Base-by-base conservation (phyloP, 2,797 vertebrate genomes). In the Nyctalus aviator region DNA sequence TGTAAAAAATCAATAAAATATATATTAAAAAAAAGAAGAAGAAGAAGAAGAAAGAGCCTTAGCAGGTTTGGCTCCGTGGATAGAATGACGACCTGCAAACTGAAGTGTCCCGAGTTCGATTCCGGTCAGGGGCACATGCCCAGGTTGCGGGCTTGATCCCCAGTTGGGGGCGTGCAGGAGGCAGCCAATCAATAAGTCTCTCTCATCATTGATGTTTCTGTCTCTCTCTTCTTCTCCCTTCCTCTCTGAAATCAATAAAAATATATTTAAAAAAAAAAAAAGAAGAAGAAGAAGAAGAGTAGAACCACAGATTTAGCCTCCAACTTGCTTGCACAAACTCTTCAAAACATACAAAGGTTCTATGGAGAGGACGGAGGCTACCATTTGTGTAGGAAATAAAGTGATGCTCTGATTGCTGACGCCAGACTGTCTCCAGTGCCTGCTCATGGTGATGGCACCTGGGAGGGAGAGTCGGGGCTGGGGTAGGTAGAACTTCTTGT, bases 381-480 rank as follows among this genome's bases (percentile, higher is more conserved):
- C 62, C 15, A 0, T 75, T 30, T 37, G 37, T 21, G 11, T 9
- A 55, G 73, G 84, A 92, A 88, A 48, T 76, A 46, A 71, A 95
- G 17, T 23, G 15, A 27, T 0, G 0, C 1, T 2, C 5, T 0
- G 21, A 20, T 6, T 11, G 27, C 27, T 0, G 8, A 35, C 1
- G 20, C 53, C 23, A 11, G 48, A 9, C 44, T 41, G 2, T n/a
- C 71, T 71, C 15, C 27, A 57, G n/a, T 25, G 46, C 35, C 20
- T 10, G 75, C 44, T 32, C 8, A 30, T n/a, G 46, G 13, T n/a
- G 88, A 30, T 57, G 18, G 77, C 64, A 23, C 50, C 6, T 4
- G 12, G 55, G 46, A 68, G 37, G 41, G 78, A 37, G 10, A 14
- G 3, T 30, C 44, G 18, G 50, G 69, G 11, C 18, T 64, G 35